A percentile compares a stretch with the other conserved stretches of the same genome.
These are phyloP conservation scores for Conus canariensis DNA, from an alignment of 2,888 invertebrate species.

Conservation along the genomic window DNA sequence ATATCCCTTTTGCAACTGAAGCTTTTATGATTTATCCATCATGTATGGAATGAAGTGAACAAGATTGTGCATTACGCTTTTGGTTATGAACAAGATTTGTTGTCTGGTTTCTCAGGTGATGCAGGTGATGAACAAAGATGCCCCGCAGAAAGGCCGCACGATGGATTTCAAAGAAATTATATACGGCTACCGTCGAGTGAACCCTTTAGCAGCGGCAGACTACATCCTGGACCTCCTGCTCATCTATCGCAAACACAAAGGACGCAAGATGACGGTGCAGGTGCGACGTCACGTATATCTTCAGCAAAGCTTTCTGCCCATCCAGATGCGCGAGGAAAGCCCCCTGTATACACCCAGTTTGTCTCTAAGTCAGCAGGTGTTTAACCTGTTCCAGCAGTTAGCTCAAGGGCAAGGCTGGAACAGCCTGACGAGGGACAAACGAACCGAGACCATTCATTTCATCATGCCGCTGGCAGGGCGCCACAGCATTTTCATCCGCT, in stretches of 20 bases:
- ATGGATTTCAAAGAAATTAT: constrained; percentile 97
- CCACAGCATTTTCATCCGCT: constrained; percentile 88
- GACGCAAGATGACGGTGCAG: constrained; percentile 95
- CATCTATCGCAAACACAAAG: constrained; percentile 85
- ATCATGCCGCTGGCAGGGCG: constrained; percentile 93
- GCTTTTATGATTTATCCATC: too few relatives aligned
- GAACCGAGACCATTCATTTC: constrained; percentile 81
- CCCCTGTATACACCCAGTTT: constrained; percentile 28
- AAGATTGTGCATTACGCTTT: too few relatives aligned
- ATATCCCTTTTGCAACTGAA: too few relatives aligned
- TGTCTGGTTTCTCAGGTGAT: constrained; percentile 79
- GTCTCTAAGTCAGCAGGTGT: constrained; percentile 48
- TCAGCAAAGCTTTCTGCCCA: constrained; percentile 92
- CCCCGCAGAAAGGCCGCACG: constrained; percentile 92
- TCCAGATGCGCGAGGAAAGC: constrained; percentile 72
- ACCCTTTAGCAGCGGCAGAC: constrained; percentile 93
- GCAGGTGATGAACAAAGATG: constrained; percentile 94
- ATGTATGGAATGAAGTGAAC: too few relatives aligned
- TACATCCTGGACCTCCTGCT: constrained; percentile 94
- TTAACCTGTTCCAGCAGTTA: constrained; percentile 56
- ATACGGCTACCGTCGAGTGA: constrained; percentile 93
- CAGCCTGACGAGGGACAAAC: constrained; percentile 49
- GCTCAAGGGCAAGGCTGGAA: constrained; percentile 23
- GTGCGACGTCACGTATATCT: constrained; percentile 96
- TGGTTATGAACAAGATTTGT: not conserved